A percentile compares a stretch with the other conserved stretches of the same genome.
Evolutionary conservation across 2,888 invertebrate species (phyloP).

Genomic region (Exephanes ischioxanthus): DNA sequence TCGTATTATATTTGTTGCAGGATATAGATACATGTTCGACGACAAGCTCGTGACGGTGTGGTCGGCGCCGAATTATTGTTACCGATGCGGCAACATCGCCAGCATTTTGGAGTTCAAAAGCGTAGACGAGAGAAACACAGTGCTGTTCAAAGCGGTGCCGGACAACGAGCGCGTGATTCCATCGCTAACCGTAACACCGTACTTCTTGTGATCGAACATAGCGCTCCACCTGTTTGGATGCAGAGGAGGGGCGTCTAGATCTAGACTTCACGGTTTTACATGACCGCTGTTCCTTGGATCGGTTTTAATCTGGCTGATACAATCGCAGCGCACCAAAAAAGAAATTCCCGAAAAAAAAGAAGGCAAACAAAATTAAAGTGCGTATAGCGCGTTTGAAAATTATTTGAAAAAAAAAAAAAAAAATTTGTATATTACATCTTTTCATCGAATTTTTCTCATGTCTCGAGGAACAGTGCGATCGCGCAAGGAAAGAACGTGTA

Average conservation of each 20-base stretch:
- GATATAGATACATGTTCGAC: conserved; percentile 99
- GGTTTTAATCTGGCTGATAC: conserved; percentile 74
- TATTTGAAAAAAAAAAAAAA: neutral
- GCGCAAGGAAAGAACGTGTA: conserved; percentile 1
- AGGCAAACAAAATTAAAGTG: conserved; percentile 32
- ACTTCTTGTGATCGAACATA: conserved; percentile 92
- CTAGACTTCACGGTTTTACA: conserved; percentile 73
- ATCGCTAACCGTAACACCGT: conserved; percentile 96
- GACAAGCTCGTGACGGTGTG: conserved; percentile 98
- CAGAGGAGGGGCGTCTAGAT: conserved; percentile 73
- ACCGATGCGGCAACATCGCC: conserved; percentile 99
- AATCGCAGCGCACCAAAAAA: conserved; percentile 73
- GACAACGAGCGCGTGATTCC: conserved; percentile 97
- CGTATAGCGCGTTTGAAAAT: conserved; percentile 15
- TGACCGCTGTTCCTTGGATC: conserved; percentile 71
- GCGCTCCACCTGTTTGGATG: conserved; percentile 76
- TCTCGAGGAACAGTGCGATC: conserved; percentile 9
- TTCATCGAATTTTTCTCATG: conserved; percentile 35
- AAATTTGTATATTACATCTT: conserved; percentile 18
- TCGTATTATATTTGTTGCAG: conserved; percentile 85
- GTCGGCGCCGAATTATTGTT: conserved; percentile 99
- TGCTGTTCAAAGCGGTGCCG: conserved; percentile 98
- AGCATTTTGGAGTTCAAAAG: conserved; percentile 96
- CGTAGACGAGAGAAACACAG: conserved; percentile 91
- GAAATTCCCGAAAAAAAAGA: conserved; percentile 37